A percentile compares a stretch with the other conserved stretches of the same genome.
These are phyloP conservation scores for Phortica okadai DNA, from an alignment of 2,888 invertebrate species.

Conservation along the genomic window DNA sequence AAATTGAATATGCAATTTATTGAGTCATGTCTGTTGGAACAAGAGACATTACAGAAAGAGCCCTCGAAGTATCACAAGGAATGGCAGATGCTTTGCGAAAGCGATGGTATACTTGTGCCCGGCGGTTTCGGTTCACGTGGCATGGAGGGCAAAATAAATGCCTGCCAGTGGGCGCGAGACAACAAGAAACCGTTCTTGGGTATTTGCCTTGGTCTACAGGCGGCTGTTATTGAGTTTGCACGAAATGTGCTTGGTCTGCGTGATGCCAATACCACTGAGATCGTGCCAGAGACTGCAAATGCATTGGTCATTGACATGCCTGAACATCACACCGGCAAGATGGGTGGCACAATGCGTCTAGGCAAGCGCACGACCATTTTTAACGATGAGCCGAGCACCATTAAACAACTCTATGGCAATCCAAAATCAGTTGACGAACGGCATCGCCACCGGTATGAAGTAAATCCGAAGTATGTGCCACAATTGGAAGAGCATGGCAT, in stretches of 20 bases:
- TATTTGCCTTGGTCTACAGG: conserved; percentile 98
- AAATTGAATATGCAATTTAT: conserved; percentile 93
- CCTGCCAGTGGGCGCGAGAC: conserved; percentile 94
- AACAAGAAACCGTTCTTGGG: conserved; percentile 95
- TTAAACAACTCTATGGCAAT: conserved; percentile 86
- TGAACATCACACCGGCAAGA: conserved; percentile 93
- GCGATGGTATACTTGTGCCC: conserved; percentile 95
- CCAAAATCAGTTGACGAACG: conserved; percentile 91
- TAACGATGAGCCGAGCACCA: conserved; percentile 78
- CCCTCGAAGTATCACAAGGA: conserved; percentile 94
- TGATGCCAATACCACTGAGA: conserved; percentile 92
- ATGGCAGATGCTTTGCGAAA: conserved; percentile 93
- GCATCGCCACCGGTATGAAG: conserved; percentile 98
- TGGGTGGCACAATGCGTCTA: conserved; percentile 98
- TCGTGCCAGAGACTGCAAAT: conserved; percentile 83
- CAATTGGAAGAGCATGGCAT: conserved; percentile 89
- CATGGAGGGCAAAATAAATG: conserved; percentile 96
- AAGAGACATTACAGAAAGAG: conserved; percentile 82
- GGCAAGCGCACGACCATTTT: conserved; percentile 95
- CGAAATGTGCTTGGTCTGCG: conserved; percentile 87
- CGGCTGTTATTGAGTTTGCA: conserved; percentile 96
- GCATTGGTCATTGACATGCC: conserved; percentile 99
- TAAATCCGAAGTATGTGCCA: conserved; percentile 91
- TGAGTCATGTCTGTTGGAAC: conserved; percentile 92
- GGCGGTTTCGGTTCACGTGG: conserved; percentile 98